Conservation (phyloP, 2,113 vertebrate species). For the Eira barbara region DNA sequence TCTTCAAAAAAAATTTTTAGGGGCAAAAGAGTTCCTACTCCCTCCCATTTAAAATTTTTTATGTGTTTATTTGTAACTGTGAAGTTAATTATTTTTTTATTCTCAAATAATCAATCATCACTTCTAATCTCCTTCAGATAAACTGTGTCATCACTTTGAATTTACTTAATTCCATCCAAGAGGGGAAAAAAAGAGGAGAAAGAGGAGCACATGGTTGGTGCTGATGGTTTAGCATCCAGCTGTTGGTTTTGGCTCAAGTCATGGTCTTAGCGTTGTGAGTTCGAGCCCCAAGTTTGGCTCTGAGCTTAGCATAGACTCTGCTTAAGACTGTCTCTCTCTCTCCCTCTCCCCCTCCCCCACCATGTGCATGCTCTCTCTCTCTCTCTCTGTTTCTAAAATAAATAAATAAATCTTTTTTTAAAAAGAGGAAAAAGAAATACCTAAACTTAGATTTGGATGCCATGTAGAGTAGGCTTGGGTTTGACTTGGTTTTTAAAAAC, state of each 20-base stretch:
- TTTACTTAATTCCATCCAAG: not conserved
- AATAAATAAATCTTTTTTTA: not conserved
- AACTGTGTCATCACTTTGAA: not conserved
- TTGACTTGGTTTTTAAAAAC: not conserved
- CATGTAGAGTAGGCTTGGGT: not conserved
- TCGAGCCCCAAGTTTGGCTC: not conserved
- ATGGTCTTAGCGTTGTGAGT: not conserved
- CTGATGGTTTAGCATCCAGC: not conserved
- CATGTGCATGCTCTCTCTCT: not conserved
- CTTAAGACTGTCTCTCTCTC: not conserved
- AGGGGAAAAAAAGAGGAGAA: not conserved
- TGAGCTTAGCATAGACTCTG: not conserved
- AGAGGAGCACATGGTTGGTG: not conserved
- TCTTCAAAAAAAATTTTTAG: not conserved
- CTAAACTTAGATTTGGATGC: not conserved
- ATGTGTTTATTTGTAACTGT: not conserved
- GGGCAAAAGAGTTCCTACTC: not conserved
- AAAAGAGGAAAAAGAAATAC: not conserved
- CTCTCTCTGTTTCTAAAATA: not conserved
- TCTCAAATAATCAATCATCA: not conserved
- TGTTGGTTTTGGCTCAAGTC: not conserved
- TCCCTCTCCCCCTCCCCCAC: not conserved
- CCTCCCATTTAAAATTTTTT: not conserved
- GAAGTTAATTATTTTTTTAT: not conserved
- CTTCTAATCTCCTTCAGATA: not conserved